Percentiles rank a stretch among this genome's conserved stretches.
Evolutionary conservation across 2,797 vertebrate species (phyloP).

Genomic region (Falco naumanni): DNA sequence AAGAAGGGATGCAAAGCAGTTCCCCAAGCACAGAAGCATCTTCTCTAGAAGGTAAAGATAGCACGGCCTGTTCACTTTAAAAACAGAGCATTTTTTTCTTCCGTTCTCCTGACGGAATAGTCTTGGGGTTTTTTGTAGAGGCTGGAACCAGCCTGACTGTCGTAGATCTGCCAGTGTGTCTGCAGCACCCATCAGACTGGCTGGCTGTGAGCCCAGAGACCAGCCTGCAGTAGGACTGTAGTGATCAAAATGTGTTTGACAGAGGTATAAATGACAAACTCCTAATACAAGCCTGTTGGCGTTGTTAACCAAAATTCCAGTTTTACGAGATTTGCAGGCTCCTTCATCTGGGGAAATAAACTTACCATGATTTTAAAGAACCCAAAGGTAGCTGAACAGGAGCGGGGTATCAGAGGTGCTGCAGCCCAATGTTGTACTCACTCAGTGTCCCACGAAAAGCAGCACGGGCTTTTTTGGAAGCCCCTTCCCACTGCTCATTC

Average conservation of each 20-base stretch:
- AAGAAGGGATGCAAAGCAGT: background rate
- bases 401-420: background rate
- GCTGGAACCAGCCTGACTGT: background rate
- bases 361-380: background rate
- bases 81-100: background rate
- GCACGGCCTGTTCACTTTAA: background rate
- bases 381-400: background rate
- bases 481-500: background rate
- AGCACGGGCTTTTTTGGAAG: background rate
- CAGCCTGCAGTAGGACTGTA: background rate
- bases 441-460: background rate
- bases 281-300: background rate
- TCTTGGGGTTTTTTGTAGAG: background rate
- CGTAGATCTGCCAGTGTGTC: background rate
- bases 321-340: background rate
- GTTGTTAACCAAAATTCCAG: background rate
- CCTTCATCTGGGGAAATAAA: background rate
- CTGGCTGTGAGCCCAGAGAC: background rate
- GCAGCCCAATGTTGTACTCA: accelerated
- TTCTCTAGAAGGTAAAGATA: background rate
- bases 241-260: background rate
- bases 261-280: background rate
- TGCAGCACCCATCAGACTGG: background rate
- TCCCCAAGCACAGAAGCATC: background rate
- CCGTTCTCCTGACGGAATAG: background rate